A percentile compares a stretch with the other conserved stretches of the same genome.
Evolutionary conservation across 2,797 vertebrate genomes (phyloP).

Genomic region (Aulostomus chinensis): DNA sequence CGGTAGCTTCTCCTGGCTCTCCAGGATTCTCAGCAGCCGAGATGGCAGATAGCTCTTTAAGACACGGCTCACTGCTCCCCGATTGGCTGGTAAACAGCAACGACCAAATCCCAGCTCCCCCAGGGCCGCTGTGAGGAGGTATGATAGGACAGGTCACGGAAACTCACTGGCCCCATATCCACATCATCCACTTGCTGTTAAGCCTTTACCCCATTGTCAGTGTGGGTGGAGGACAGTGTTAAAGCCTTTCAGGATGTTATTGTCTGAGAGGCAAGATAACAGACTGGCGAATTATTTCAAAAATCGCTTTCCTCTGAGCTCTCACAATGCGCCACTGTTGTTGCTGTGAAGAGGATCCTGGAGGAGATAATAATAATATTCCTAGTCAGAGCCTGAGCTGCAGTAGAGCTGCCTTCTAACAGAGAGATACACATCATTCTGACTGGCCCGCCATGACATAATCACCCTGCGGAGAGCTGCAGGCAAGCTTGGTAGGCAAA

Average conservation of each 20-base stretch:
- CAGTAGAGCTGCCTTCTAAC: constrained; percentile 69
- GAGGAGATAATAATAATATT: constrained; percentile 80
- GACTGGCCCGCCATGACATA: constrained; percentile 77
- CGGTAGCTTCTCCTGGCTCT: constrained; percentile 55
- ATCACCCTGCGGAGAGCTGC: constrained; percentile 77
- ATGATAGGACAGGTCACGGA: constrained; percentile 60
- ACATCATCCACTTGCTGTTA: constrained; percentile 63
- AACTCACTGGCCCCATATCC: constrained; percentile 56
- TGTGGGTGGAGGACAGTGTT: constrained; percentile 58
- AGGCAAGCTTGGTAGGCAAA: constrained; percentile 76
- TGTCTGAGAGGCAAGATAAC: constrained; percentile 74
- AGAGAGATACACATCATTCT: constrained; percentile 76
- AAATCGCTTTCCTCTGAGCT: constrained; percentile 66
- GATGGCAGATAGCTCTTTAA: constrained; percentile 72
- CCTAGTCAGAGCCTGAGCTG: constrained; percentile 68
- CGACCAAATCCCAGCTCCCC: constrained; percentile 62
- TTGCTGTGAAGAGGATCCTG: constrained; percentile 74
- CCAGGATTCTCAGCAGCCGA: constrained; percentile 58
- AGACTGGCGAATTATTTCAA: constrained; percentile 72
- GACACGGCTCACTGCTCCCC: constrained; percentile 63
- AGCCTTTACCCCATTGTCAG: constrained; percentile 63
- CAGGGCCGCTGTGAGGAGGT: constrained; percentile 35
- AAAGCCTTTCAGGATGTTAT: constrained; percentile 69
- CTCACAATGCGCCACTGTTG: constrained; percentile 67
- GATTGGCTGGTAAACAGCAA: constrained; percentile 74